These are phyloP conservation scores for Lypha dubia DNA, from an alignment of 2,888 invertebrate species.

Conservation along the genomic window DNA sequence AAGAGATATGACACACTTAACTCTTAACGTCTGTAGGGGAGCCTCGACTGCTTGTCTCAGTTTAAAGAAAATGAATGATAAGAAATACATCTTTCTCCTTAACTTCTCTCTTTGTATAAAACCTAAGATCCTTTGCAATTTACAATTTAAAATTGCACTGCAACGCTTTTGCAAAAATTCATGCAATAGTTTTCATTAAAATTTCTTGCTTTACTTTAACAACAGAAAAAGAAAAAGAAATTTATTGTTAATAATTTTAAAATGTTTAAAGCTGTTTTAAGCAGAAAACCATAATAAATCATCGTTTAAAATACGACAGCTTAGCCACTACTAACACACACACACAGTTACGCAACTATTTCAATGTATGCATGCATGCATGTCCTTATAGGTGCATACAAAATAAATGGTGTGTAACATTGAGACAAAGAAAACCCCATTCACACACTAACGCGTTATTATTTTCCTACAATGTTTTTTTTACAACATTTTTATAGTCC, in stretches of 20 bases:
- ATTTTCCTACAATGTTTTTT: slow-evolving; percentile 18
- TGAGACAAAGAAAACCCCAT: slow-evolving; percentile 5
- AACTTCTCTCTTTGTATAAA: no score
- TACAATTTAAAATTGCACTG: background rate
- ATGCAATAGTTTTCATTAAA: no score
- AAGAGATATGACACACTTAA: no score
- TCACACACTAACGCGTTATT: background rate
- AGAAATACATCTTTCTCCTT: no score
- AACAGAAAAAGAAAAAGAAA: no score
- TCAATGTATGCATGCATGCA: background rate
- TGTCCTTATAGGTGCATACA: background rate
- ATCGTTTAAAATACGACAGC: slow-evolving; percentile 64
- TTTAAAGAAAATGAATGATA: no score
- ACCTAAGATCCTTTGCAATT: no score
- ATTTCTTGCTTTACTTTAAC: no score
- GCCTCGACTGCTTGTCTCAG: no score
- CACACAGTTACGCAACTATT: background rate
- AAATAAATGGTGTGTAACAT: slow-evolving; percentile 30
- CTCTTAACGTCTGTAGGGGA: no score
- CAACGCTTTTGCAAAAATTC: no score
- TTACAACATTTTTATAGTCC: slow-evolving; percentile 15
- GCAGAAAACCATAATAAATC: slow-evolving; percentile 66
- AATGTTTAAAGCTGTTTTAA: slow-evolving; percentile 54
- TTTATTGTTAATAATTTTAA: background rate
- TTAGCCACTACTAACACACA: slow-evolving; percentile 36